phyloP scores from a whole-genome alignment of 1,140 invertebrate species.

The Pollicipes pollicipes region DNA sequence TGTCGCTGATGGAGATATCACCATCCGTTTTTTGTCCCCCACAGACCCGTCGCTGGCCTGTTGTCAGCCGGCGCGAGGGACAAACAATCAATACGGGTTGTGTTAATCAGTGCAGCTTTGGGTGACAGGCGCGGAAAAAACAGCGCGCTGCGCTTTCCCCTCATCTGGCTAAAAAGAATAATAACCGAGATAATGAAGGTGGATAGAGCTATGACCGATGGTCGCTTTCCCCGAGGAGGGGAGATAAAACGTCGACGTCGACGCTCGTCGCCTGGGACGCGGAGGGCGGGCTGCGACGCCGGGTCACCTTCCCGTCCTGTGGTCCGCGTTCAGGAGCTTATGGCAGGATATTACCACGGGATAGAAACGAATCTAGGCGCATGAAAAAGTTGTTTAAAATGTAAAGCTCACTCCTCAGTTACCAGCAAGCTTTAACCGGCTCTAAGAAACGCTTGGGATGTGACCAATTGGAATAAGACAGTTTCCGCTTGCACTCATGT shows the following conservation, averaged over 20 bases:
- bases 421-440: too few species aligned
- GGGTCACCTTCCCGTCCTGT: too few species aligned
- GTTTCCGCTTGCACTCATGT: too few species aligned
- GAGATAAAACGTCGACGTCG: background rate
- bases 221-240: background rate
- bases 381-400: too few species aligned
- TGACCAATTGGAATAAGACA: too few species aligned
- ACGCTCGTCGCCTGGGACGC: too few species aligned
- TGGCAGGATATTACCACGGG: too few species aligned
- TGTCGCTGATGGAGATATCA: background rate
- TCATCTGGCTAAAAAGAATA: background rate
- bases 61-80: background rate
- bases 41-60: background rate
- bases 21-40: background rate
- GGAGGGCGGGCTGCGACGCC: too few species aligned
- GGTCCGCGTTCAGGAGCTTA: too few species aligned
- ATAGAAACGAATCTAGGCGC: too few species aligned
- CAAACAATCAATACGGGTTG: slow-evolving; percentile 1
- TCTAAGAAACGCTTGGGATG: too few species aligned
- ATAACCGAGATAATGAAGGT: background rate
- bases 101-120: background rate
- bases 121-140: background rate
- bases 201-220: background rate
- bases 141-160: background rate
- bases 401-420: too few species aligned